Conservation (phyloP, 2,888 invertebrate species). For the Harpagoxenus sublaevis region DNA sequence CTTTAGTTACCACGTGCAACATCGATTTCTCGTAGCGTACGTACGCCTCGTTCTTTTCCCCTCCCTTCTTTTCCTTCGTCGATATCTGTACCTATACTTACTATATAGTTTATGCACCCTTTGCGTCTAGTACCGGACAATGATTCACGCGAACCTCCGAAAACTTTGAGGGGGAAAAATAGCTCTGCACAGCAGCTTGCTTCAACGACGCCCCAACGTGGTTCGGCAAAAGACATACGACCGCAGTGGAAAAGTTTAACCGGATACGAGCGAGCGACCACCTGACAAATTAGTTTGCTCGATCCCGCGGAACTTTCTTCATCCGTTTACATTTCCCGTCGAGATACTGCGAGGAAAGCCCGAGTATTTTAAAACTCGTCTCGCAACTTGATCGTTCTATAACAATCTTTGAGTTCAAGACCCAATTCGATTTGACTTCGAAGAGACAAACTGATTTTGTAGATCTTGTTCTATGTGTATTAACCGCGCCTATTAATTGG, state of each 20-base stretch:
- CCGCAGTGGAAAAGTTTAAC: slow-evolving; percentile 48
- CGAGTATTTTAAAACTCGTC: slow-evolving; percentile 13
- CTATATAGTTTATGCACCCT: slow-evolving; percentile 47
- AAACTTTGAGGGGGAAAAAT: slow-evolving; percentile 28
- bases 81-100: slow-evolving; percentile 4
- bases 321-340: slow-evolving; percentile 48
- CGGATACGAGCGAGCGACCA: slow-evolving; percentile 48
- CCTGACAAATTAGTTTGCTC: slow-evolving; percentile 53
- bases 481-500: neutral
- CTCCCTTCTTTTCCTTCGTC: slow-evolving; percentile 9
- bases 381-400: neutral
- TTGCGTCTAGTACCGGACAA: slow-evolving; percentile 42
- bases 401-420: neutral
- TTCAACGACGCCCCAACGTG: slow-evolving; percentile 18
- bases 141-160: slow-evolving; percentile 52
- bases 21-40: slow-evolving; percentile 65
- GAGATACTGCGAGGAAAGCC: neutral
- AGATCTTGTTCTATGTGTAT: neutral
- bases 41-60: slow-evolving; percentile 13
- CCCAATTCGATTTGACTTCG: neutral
- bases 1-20: slow-evolving; percentile 53
- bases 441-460: slow-evolving; percentile 44
- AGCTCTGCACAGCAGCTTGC: slow-evolving; percentile 22
- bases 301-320: slow-evolving; percentile 46
- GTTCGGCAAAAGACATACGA: slow-evolving; percentile 42